Evolutionary conservation across 2,113 vertebrate species (phyloP).

Genomic region (Crypturellus undulatus): DNA sequence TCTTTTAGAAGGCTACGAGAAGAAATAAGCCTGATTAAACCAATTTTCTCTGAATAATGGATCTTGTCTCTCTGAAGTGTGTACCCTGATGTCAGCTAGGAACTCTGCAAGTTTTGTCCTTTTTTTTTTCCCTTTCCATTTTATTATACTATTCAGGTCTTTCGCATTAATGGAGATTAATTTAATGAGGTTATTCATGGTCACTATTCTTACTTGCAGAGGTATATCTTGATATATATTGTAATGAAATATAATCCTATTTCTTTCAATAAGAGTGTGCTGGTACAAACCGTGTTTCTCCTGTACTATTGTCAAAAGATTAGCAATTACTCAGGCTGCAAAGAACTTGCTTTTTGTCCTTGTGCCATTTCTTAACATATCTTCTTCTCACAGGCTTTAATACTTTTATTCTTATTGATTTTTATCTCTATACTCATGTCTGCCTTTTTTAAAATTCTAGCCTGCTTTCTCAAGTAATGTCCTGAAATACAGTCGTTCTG

Average conservation of each 20-base stretch:
- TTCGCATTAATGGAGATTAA: conserved; percentile 31
- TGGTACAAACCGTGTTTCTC: conserved; percentile 13
- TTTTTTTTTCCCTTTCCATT: neutral
- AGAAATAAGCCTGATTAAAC: neutral
- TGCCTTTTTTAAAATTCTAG: fast-evolving
- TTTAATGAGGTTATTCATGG: conserved; percentile 43
- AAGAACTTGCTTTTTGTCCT: neutral
- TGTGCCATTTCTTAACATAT: neutral
- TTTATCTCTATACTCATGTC: neutral
- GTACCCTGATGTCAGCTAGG: neutral
- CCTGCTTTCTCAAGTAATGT: neutral
- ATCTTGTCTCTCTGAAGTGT: neutral
- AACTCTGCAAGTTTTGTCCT: neutral
- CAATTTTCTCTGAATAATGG: neutral
- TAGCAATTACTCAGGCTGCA: conserved; percentile 4
- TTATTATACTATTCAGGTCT: conserved; percentile 9
- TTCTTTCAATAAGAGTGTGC: neutral
- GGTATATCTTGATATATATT: conserved; percentile 37
- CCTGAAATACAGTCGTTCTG: neutral
- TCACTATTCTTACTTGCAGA: neutral
- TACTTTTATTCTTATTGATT: neutral
- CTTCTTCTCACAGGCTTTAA: conserved; percentile 1
- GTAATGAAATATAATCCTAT: conserved; percentile 4
- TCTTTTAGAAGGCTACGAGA: neutral
- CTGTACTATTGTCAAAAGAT: conserved; percentile 21